A percentile compares a stretch with the other conserved stretches of the same genome.
Evolutionary conservation across 2,113 vertebrate species (phyloP).

Genomic region (Synchiropus splendidus): DNA sequence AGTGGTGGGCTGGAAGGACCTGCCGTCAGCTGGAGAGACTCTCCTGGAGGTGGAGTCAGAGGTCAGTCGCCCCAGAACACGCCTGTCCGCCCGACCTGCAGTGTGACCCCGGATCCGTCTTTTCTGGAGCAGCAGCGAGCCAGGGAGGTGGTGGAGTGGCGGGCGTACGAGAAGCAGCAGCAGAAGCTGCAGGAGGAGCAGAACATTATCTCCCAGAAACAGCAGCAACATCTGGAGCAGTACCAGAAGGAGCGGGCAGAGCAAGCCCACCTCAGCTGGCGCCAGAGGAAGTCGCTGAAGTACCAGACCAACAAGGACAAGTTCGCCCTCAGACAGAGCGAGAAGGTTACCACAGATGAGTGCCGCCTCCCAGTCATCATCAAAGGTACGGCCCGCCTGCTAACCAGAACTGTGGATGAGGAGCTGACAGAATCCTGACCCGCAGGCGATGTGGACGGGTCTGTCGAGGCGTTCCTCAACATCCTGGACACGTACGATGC

Average conservation of each 20-base stretch:
- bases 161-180: conserved; percentile 67
- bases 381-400: conserved; percentile 71
- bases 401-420: background rate
- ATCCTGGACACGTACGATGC: conserved; percentile 82
- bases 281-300: conserved; percentile 58
- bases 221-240: conserved; percentile 70
- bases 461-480: conserved; percentile 81
- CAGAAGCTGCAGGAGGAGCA: conserved; percentile 67
- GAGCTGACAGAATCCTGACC: background rate
- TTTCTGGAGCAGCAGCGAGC: conserved; percentile 72
- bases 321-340: conserved; percentile 50
- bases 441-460: conserved; percentile 89
- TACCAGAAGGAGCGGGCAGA: conserved; percentile 63
- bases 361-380: conserved; percentile 69
- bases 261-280: conserved; percentile 74
- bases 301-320: conserved; percentile 65
- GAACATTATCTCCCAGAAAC: conserved; percentile 70
- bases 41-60: conserved; percentile 92
- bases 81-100: background rate
- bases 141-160: conserved; percentile 83
- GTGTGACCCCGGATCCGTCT: background rate
- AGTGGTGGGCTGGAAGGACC: conserved; percentile 88
- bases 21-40: conserved; percentile 83
- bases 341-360: conserved; percentile 55
- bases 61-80: conserved; percentile 58